These are phyloP conservation scores for Characodon lateralis DNA, from an alignment of 2,797 vertebrate genomes.

Conservation along the genomic window DNA sequence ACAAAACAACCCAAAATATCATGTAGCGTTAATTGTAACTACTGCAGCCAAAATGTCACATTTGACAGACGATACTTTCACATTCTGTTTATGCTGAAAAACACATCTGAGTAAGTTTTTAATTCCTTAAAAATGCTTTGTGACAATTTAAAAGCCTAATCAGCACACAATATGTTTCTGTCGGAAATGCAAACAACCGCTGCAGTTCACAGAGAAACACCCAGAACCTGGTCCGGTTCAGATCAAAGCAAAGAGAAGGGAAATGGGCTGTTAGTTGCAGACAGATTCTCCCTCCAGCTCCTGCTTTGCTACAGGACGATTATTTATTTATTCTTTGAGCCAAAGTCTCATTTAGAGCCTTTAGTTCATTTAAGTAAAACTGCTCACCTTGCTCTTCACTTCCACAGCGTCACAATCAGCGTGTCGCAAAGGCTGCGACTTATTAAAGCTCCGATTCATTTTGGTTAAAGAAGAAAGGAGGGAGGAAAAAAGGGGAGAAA, in stretches of 20 bases:
- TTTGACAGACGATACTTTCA: background rate
- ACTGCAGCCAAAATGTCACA: background rate
- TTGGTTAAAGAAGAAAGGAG: conserved; percentile 28
- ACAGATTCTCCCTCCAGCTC: conserved; percentile 20
- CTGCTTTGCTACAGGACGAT: conserved; percentile 32
- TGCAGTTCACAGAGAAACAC: conserved; percentile 36
- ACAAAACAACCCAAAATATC: background rate
- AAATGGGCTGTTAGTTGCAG: background rate
- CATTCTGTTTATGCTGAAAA: background rate
- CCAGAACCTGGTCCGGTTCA: background rate
- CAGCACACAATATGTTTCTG: background rate
- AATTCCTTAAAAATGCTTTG: background rate
- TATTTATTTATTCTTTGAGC: background rate
- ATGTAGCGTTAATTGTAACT: background rate
- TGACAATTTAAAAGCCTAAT: background rate
- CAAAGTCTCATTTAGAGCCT: background rate
- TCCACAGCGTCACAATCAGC: conserved; percentile 90
- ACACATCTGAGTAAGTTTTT: background rate
- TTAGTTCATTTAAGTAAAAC: background rate
- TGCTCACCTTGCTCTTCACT: conserved; percentile 96
- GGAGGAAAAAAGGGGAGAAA: conserved; percentile 3
- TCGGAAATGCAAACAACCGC: conserved; percentile 23
- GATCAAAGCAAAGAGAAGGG: background rate
- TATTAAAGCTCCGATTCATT: conserved; percentile 96
- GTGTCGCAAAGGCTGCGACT: conserved; percentile 89